Base-by-base conservation (phyloP, 2,888 invertebrate species). In the Parnassius smintheus region DNA sequence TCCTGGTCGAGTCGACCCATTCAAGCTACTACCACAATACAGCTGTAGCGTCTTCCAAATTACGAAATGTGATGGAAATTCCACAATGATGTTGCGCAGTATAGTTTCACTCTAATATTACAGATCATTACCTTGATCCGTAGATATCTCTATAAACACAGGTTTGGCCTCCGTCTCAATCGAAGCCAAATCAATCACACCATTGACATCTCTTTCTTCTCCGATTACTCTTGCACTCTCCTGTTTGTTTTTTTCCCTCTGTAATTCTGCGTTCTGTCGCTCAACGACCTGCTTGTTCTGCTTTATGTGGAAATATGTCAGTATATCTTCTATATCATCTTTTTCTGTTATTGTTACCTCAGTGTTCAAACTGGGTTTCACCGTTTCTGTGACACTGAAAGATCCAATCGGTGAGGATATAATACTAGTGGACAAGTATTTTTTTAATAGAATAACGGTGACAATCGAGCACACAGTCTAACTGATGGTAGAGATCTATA, bases 231-330 rank as follows among this genome's bases (percentile, higher is more conserved):
- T 35, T n/a, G n/a, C 22, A 50, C 51, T 56, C 54, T 56, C 50
- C 25, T 54, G 18, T n/a, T 2, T 25, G n/a, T 13, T 9, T 41
- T 45, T 55, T 22, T 58, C 56, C 9, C 0, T 51, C 66, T 50
- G 41, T 18, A 50, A 48, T 25, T 54, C 57, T 0, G 25, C 25
- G 13, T 45, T 51, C 57, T 62, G 56, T 25, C 41, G 12, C 12
- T 56, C 59, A 2, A 41, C 52, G 2, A 69, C 35, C 0, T 68
- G 68, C 11, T 67, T 50, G 18, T 64, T 70, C 63, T 86, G 86
- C 52, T 82, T 82, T 9, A 89, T 88, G 44, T 85, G 83, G 59
- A 88, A 89, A 63, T 86, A 82, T 0, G 87, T 85, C 10, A 90
- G 76, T 51, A 88, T 80, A 0, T 88, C 88, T 52, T 90, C 89